These are phyloP conservation scores for Lasioglossum villosulum DNA, from an alignment of 2,888 invertebrate species.

Conservation along the genomic window DNA sequence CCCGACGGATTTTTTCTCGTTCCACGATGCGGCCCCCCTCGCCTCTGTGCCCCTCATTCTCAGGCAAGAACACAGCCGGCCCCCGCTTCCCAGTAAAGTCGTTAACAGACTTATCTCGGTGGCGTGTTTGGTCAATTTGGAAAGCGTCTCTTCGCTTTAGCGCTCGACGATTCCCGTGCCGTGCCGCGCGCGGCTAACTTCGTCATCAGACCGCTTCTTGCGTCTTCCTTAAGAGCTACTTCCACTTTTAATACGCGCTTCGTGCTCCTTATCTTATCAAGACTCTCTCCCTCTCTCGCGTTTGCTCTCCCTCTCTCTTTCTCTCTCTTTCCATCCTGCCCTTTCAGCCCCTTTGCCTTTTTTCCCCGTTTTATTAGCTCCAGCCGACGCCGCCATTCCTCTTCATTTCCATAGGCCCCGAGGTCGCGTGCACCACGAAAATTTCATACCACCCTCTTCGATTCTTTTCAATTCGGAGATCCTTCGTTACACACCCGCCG, in stretches of 20 bases:
- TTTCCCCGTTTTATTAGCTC: conserved; percentile 8
- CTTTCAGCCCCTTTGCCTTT: conserved; percentile 31
- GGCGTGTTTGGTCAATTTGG: conserved; percentile 71
- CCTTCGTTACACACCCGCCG: neutral
- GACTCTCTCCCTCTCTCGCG: neutral
- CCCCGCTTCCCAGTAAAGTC: conserved; percentile 54
- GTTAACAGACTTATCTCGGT: conserved; percentile 71
- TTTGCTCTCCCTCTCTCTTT: conserved; percentile 24
- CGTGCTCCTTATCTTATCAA: conserved; percentile 69
- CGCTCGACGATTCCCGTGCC: conserved; percentile 53
- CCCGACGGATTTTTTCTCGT: conserved; percentile 22
- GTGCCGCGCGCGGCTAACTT: conserved; percentile 44
- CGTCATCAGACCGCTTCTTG: conserved; percentile 52
- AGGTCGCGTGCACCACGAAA: neutral
- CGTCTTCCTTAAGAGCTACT: conserved; percentile 66
- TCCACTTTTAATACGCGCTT: conserved; percentile 69
- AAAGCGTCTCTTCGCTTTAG: conserved; percentile 63
- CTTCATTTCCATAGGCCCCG: conserved; percentile 12
- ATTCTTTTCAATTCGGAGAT: conserved; percentile 1
- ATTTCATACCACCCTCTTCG: conserved; percentile 4
- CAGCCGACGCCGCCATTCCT: neutral
- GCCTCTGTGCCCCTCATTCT: neutral
- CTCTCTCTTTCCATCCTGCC: neutral
- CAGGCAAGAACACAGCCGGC: conserved; percentile 23
- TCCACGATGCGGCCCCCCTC: neutral